Percentiles rank a stretch among this genome's conserved stretches.
These are phyloP conservation scores for Argya squamiceps DNA, from an alignment of 2,797 vertebrate genomes.

Conservation along the genomic window DNA sequence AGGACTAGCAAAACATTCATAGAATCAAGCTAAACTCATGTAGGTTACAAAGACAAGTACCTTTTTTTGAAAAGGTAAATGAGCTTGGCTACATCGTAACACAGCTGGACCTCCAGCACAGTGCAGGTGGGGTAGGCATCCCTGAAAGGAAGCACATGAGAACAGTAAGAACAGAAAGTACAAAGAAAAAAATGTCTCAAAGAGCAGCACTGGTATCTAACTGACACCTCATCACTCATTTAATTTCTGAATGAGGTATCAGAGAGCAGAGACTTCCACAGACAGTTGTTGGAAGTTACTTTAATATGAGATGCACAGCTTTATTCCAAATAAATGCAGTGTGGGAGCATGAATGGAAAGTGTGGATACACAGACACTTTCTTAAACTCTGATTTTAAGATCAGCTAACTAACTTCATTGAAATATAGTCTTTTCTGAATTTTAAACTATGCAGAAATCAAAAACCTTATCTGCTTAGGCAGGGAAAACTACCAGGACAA, in stretches of 20 bases:
- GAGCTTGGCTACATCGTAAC: slow-evolving; percentile 87
- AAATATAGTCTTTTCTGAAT: not conserved
- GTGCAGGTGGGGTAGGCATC: slow-evolving; percentile 88
- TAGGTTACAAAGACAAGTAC: slow-evolving; percentile 63
- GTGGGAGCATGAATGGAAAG: not conserved
- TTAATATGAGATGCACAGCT: not conserved
- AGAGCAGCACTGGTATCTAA: not conserved
- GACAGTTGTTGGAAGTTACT: not conserved
- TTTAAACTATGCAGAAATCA: not conserved
- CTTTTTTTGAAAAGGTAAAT: slow-evolving; percentile 85
- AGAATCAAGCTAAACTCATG: not conserved
- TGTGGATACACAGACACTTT: not conserved
- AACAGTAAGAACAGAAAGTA: not conserved
- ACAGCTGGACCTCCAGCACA: slow-evolving; percentile 86
- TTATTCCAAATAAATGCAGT: not conserved
- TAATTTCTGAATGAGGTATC: not conserved
- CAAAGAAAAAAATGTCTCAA: not conserved
- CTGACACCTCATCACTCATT: not conserved
- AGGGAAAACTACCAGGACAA: not conserved
- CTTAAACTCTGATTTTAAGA: not conserved
- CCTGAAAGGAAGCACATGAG: slow-evolving; percentile 66
- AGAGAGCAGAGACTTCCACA: not conserved
- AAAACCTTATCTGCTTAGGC: not conserved
- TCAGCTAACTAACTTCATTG: not conserved
- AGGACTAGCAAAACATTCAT: not conserved